These are phyloP conservation scores for Callorhinus ursinus DNA, from an alignment of 2,113 vertebrate genomes.

Conservation along the genomic window DNA sequence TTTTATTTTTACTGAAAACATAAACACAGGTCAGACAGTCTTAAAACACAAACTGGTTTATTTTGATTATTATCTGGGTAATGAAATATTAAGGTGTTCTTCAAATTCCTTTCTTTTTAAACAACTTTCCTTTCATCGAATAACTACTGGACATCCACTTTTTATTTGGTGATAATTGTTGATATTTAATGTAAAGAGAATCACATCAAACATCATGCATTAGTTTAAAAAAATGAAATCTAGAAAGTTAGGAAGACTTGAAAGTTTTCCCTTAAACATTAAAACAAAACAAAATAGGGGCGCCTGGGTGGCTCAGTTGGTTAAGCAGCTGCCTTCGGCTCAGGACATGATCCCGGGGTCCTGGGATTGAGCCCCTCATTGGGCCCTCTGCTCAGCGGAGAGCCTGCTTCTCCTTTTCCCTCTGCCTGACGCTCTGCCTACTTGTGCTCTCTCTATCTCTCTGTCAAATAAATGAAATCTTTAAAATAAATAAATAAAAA, in stretches of 20 bases:
- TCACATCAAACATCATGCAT: neutral
- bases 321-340: too few relatives aligned
- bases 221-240: constrained; percentile 1
- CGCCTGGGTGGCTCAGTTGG: too few relatives aligned
- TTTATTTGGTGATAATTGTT: neutral
- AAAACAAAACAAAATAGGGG: neutral
- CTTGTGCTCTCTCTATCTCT: too few relatives aligned
- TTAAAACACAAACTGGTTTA: neutral
- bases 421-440: too few relatives aligned
- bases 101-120: neutral
- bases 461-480: too few relatives aligned
- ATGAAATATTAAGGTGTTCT: neutral
- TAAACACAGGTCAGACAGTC: neutral
- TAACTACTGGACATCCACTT: neutral
- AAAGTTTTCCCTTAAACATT: neutral
- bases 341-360: too few relatives aligned
- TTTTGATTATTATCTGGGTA: neutral
- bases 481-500: neutral
- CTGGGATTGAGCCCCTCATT: too few relatives aligned
- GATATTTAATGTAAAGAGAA: neutral
- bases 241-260: neutral
- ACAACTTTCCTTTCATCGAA: neutral
- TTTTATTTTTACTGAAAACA: neutral
- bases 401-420: too few relatives aligned
- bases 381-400: too few relatives aligned